These are phyloP conservation scores for Austrofundulus limnaeus DNA, from an alignment of 2,113 vertebrate species.

Conservation along the genomic window DNA sequence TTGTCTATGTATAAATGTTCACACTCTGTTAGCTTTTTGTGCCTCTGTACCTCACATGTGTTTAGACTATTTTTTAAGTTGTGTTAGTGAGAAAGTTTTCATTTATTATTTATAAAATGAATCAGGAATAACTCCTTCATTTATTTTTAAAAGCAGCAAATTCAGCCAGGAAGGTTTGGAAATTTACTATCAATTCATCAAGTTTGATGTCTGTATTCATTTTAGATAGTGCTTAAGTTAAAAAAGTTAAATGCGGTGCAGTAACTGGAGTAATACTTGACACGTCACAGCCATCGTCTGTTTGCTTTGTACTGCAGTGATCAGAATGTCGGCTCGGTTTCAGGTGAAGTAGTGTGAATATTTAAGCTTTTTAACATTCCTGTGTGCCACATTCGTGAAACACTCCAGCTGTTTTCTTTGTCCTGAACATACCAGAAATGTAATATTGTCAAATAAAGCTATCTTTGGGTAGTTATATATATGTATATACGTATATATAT, in stretches of 20 bases:
- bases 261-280: background rate
- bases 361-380: slow-evolving; percentile 9
- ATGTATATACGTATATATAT: too few relatives aligned
- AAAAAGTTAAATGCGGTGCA: background rate
- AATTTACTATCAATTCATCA: background rate
- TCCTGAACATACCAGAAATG: slow-evolving; percentile 43
- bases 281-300: background rate
- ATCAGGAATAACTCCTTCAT: background rate
- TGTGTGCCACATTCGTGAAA: slow-evolving; percentile 22
- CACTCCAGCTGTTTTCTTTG: slow-evolving; percentile 39
- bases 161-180: background rate
- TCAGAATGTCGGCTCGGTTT: background rate
- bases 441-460: slow-evolving; percentile 62
- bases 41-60: slow-evolving; percentile 31
- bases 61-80: slow-evolving; percentile 11
- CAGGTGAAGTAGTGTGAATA: background rate
- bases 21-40: slow-evolving; percentile 18
- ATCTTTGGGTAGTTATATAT: slow-evolving; percentile 22
- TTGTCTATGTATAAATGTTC: background rate
- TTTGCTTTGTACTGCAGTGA: background rate
- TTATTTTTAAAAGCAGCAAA: too few relatives aligned
- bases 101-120: background rate
- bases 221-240: background rate
- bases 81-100: slow-evolving; percentile 11
- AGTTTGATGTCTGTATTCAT: background rate